Base-by-base conservation (phyloP, 1,140 invertebrate species). In the Drosophila athabasca region DNA sequence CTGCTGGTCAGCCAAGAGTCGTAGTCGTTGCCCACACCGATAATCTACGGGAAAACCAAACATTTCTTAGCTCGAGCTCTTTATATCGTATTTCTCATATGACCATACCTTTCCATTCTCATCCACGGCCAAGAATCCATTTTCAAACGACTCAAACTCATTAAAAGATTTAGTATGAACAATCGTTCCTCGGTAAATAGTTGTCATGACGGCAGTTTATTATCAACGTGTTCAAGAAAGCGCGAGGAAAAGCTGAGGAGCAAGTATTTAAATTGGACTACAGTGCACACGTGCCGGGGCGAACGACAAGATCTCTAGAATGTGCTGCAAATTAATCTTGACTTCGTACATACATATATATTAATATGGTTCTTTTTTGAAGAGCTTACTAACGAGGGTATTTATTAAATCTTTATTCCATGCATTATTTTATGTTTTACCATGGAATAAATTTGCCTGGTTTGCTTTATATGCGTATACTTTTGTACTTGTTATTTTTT, bases 101-200 rank as follows among this genome's bases (percentile, higher is more conserved):
- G 13, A 17, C 13, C 11, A 9, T 62, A 91, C 90, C 64, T 90
- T 90, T 43, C 90, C 90, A 48, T 68, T 15, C 7, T 53, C 49
- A 24, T 75, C 31, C 6, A 91, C 78, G 0, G 69, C 89, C 6
- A 91, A 13, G 49, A 90, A 91, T 17, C 90, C 90, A 3, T 73
- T 41, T 2, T 83, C 48, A 19, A 91, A 79, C 2, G 82, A 45
- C 43, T 90, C 90, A 19, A 91, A 90, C 41, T 90, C 89, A 52
- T 80, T 51, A 2, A 91, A 76, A 11, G 89, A 85, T 57, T 89
- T 90, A 0, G 89, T 79, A 35, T 91, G 83, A 11, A 91, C 52
- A 45, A 91, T 82, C 39, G 79, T 79, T 39, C 90, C 90, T 9
- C 74, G 39, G 50, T 81, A 91, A 11, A 79, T 61, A 2, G 71